These are phyloP conservation scores for Hemithea aestivaria DNA, from an alignment of 2,888 invertebrate genomes.

Conservation along the genomic window DNA sequence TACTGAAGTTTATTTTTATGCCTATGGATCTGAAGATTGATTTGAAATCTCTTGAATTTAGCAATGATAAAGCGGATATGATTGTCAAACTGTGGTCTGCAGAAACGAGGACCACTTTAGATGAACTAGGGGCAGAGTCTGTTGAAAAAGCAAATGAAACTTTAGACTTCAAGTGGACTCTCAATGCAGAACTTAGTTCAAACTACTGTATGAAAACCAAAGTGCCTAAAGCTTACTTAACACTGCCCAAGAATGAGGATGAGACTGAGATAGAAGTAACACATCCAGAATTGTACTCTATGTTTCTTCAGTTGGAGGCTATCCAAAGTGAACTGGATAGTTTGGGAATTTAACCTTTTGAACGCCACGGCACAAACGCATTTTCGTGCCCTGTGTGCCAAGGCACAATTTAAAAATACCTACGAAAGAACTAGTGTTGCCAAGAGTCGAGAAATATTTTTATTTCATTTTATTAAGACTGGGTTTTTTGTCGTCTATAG, in stretches of 20 bases:
- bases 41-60: slow-evolving; percentile 50
- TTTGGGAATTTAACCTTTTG: slow-evolving; percentile 43
- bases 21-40: slow-evolving; percentile 59
- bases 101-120: slow-evolving; percentile 56
- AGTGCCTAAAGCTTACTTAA: slow-evolving; percentile 60
- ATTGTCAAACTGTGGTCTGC: slow-evolving; percentile 65
- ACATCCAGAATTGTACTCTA: slow-evolving; percentile 61
- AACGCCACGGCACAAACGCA: too few relatives aligned
- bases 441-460: too few relatives aligned
- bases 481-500: too few relatives aligned
- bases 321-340: slow-evolving; percentile 70
- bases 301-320: slow-evolving; percentile 65
- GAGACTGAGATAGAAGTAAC: slow-evolving; percentile 59
- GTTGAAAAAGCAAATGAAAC: slow-evolving; percentile 37
- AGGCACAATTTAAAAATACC: too few relatives aligned
- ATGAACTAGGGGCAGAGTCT: slow-evolving; percentile 45
- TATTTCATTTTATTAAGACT: too few relatives aligned
- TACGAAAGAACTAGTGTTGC: too few relatives aligned
- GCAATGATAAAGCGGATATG: slow-evolving; percentile 52
- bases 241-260: slow-evolving; percentile 35
- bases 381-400: too few relatives aligned
- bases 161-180: slow-evolving; percentile 55
- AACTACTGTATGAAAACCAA: slow-evolving; percentile 61
- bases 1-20: slow-evolving; percentile 66
- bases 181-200: slow-evolving; percentile 69